Conservation (phyloP, 1,140 invertebrate species). For the Drosophila punjabiensis region DNA sequence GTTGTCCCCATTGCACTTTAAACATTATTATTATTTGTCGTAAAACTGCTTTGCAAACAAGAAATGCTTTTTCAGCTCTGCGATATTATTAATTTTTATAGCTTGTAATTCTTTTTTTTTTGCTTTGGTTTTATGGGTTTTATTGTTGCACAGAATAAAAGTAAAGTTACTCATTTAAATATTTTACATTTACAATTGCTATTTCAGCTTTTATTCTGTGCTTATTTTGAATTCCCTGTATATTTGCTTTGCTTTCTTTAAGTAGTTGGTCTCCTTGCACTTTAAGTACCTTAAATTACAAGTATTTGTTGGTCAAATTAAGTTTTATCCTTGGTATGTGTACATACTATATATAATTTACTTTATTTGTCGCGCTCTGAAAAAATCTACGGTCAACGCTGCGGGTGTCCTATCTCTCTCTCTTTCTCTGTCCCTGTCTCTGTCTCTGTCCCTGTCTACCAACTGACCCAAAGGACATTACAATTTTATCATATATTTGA, state of each 20-base stretch:
- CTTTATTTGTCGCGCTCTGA: conserved; percentile 43
- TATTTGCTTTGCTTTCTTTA: conserved; percentile 30
- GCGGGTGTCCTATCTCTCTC: conserved; percentile 20
- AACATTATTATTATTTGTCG: conserved; percentile 10
- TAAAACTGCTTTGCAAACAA: conserved; percentile 5
- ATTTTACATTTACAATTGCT: not conserved
- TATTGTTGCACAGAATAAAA: not conserved
- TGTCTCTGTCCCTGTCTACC: conserved; percentile 7
- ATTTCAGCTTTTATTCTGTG: not conserved
- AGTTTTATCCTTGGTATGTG: conserved; percentile 34
- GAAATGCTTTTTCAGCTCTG: conserved; percentile 5
- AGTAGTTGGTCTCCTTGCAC: conserved; percentile 22
- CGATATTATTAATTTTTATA: not conserved
- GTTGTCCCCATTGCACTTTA: conserved; percentile 32
- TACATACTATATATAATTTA: conserved; percentile 16
- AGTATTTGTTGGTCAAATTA: conserved; percentile 38
- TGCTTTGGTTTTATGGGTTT: conserved; percentile 19
- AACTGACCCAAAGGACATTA: conserved; percentile 17
- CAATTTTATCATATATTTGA: conserved; percentile 18
- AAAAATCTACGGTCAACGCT: conserved; percentile 38
- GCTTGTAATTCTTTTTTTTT: not conserved
- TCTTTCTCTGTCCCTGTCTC: not conserved
- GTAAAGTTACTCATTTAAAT: not conserved
- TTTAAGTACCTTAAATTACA: conserved; percentile 38
- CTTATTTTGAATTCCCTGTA: conserved; percentile 8